Conservation (phyloP, 2,113 vertebrate species). For the Ascaphus truei region DNA sequence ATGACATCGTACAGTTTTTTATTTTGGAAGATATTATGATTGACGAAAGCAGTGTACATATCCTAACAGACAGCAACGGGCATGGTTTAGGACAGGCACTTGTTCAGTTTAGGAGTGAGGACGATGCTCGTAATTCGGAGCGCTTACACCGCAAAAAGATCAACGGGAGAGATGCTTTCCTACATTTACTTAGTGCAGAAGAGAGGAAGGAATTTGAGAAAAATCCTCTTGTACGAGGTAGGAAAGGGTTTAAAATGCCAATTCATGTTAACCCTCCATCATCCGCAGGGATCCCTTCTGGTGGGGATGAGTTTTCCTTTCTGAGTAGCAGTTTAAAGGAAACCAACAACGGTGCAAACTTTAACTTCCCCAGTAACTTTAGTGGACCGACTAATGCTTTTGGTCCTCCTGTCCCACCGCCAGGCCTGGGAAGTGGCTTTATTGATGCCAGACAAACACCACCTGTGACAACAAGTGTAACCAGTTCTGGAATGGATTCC, state of each 20-base stretch:
- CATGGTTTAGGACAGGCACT: constrained; percentile 93
- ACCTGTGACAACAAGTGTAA: constrained; percentile 76
- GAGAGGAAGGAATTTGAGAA: constrained; percentile 95
- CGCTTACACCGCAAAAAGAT: constrained; percentile 93
- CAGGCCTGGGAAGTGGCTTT: constrained; percentile 78
- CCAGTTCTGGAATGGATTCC: constrained; percentile 78
- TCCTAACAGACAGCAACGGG: constrained; percentile 86
- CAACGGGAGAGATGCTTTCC: constrained; percentile 91
- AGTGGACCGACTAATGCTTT: constrained; percentile 78
- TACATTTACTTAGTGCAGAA: constrained; percentile 85
- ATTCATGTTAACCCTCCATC: constrained; percentile 60
- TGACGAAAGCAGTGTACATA: constrained; percentile 86
- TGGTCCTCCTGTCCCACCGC: constrained; percentile 82
- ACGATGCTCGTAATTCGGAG: constrained; percentile 91
- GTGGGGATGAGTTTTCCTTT: constrained; percentile 84
- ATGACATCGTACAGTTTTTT: constrained; percentile 85
- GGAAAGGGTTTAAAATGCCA: constrained; percentile 78
- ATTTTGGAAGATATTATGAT: constrained; percentile 81
- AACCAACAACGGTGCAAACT: constrained; percentile 77
- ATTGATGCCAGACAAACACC: constrained; percentile 77
- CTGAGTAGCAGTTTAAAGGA: constrained; percentile 78
- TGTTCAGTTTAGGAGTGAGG: constrained; percentile 89
- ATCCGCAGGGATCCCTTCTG: constrained; percentile 51
- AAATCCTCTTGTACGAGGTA: constrained; percentile 86
- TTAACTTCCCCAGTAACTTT: constrained; percentile 79